A percentile compares a stretch with the other conserved stretches of the same genome.
Evolutionary conservation across 2,888 invertebrate species (phyloP).

Genomic region (Amblyjoppa fuscipennis): DNA sequence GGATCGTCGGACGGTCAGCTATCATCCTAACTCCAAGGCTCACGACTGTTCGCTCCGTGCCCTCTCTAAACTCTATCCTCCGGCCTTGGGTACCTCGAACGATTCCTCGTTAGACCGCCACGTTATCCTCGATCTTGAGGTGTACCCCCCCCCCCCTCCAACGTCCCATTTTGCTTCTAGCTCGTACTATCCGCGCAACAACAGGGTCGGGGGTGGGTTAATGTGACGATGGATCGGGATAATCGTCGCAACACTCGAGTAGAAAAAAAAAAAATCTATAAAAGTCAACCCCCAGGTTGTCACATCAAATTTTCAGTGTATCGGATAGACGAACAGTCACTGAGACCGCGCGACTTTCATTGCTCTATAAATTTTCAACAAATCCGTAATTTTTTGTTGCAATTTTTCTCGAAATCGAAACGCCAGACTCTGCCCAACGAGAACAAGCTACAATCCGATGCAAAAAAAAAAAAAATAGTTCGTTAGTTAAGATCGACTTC

Average conservation of each 20-base stretch:
- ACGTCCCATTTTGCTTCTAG: constrained; percentile 12
- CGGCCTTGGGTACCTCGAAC: constrained; percentile 50
- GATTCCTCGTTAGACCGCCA: constrained; percentile 35
- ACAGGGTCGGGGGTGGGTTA: neutral
- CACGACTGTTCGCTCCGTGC: constrained; percentile 73
- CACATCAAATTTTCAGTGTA: neutral
- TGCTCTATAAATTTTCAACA: neutral
- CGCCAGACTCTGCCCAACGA: too few species aligned
- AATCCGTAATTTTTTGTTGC: too few species aligned
- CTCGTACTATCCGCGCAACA: constrained; percentile 21
- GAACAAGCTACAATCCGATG: too few species aligned
- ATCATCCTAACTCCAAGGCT: constrained; percentile 73
- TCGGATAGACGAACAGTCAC: too few species aligned
- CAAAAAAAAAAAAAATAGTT: too few species aligned
- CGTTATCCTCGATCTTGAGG: constrained; percentile 59
- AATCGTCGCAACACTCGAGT: neutral
- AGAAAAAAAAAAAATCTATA: neutral
- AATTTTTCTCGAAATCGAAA: too few species aligned
- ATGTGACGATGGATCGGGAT: neutral
- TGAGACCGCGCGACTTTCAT: neutral
- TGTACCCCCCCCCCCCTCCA: neutral
- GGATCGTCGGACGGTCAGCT: constrained; percentile 40
- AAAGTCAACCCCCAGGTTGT: neutral
- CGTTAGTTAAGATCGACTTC: neutral
- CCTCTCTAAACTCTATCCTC: constrained; percentile 24